Conservation (phyloP, 2,888 invertebrate species). For the Noctua comes region DNA sequence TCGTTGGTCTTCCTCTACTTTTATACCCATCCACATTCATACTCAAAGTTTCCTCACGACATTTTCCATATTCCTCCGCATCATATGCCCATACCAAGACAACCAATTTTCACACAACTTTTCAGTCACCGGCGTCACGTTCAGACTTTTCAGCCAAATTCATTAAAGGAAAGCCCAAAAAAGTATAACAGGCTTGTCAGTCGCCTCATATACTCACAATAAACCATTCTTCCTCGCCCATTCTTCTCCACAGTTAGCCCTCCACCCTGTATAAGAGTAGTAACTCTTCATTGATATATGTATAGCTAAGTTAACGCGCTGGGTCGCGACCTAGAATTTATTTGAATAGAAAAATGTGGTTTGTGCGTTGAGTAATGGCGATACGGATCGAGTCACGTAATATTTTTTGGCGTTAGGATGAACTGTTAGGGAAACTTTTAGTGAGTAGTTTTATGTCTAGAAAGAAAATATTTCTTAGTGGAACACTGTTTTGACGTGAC, state of each 20-base stretch:
- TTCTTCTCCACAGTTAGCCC: slow-evolving; percentile 9
- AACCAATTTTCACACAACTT: not conserved
- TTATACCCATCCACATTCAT: no score
- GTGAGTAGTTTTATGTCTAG: not conserved
- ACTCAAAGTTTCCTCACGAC: not conserved
- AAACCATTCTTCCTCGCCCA: slow-evolving; percentile 13
- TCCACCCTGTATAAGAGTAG: slow-evolving; percentile 33
- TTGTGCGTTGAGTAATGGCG: slow-evolving; percentile 41
- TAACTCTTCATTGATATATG: slow-evolving; percentile 34
- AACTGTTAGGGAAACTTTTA: not conserved
- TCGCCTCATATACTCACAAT: not conserved
- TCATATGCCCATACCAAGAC: not conserved
- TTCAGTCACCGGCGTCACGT: not conserved
- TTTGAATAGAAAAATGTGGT: slow-evolving; percentile 55
- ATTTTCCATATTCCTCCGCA: not conserved
- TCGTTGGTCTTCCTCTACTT: no score
- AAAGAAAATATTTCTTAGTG: not conserved
- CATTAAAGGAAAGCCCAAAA: not conserved
- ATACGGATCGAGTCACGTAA: slow-evolving; percentile 37
- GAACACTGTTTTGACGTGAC: no score
- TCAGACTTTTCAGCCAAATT: not conserved
- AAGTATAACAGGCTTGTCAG: not conserved
- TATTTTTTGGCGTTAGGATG: slow-evolving; percentile 21
- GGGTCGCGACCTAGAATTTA: slow-evolving; percentile 51
- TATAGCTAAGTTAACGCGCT: slow-evolving; percentile 11